Evolutionary conservation across 1,140 invertebrate genomes (phyloP), one percentile per base, ranked within the genome.

Genomic region (Trichoplusia ni): DNA sequence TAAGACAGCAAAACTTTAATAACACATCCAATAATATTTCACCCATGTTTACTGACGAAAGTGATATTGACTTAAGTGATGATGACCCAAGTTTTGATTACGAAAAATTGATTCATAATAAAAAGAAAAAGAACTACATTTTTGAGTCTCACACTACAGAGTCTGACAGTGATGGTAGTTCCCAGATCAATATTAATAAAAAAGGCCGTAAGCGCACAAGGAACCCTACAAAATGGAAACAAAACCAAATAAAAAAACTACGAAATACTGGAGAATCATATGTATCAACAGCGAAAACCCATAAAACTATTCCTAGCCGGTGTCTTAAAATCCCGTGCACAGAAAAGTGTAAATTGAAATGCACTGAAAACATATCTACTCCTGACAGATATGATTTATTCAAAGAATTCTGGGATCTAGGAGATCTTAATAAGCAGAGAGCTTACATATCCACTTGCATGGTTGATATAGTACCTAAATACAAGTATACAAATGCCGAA

Each of bases 401-500:
- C 18, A 35, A 14, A 4, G 11, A 13, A 5, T 53, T 35, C 35
- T 53, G 31, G 29, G 18, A 35, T 33, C 14, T 35, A 19, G 47
- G 47, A 4, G 18, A 35, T 8, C 7, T 53, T 18, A 18, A 9
- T 19, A 9, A 11, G 5, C 42, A 56, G 31, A 67, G 58, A 44
- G 19, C 35, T 46, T 67, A 54, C 14, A 54, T 61, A 35, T 5
- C 8, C 13, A 40, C 37, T 6, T 46, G 58, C 7, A 61, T 61
- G 27, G 19, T 19, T 4, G 47, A 61, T 29, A n/a, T 67, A n/a
- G 16, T 11, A 1, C 40, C 47, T 2, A 67, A 67, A 67, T 62
- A 61, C 46, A 56, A 61, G 14, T 67, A 56, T 37, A 67, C 49
- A 11, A 61, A 40, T 61, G 35, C 58, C 3, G n/a, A 61, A 25